These are phyloP conservation scores for Aromia moschata DNA, from an alignment of 2,888 invertebrate genomes.

Conservation along the genomic window DNA sequence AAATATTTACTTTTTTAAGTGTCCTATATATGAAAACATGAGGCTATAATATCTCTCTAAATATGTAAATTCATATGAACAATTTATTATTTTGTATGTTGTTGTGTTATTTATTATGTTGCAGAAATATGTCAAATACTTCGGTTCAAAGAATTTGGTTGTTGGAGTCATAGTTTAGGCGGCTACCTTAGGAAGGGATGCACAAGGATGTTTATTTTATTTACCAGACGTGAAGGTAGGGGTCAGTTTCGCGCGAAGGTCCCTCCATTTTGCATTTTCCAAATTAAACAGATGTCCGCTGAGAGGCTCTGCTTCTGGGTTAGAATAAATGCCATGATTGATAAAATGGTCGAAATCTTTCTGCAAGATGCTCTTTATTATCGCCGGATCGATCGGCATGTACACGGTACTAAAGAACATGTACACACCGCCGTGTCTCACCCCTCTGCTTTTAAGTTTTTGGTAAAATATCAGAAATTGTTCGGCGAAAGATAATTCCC, in stretches of 20 bases:
- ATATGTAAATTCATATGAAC: too few species aligned
- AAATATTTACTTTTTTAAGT: too few species aligned
- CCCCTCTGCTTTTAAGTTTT: slow-evolving; percentile 34
- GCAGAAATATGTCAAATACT: too few species aligned
- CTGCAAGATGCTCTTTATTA: slow-evolving; percentile 54
- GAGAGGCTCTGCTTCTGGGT: slow-evolving; percentile 54
- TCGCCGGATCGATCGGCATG: slow-evolving; percentile 53
- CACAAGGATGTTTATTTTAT: too few species aligned
- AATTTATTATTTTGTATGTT: too few species aligned
- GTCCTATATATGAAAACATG: too few species aligned
- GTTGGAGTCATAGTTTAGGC: too few species aligned
- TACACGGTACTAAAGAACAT: slow-evolving; percentile 47
- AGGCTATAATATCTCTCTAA: too few species aligned
- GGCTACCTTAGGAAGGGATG: too few species aligned
- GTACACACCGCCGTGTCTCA: slow-evolving; percentile 48
- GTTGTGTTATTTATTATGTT: too few species aligned
- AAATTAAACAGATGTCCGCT: slow-evolving; percentile 49
- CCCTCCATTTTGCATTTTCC: slow-evolving; percentile 60
- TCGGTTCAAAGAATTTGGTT: too few species aligned
- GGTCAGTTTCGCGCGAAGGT: slow-evolving; percentile 58
- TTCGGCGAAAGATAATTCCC: slow-evolving; percentile 29
- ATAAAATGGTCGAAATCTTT: slow-evolving; percentile 57
- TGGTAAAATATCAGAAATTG: slow-evolving; percentile 14
- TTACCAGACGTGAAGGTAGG: slow-evolving; percentile 43
- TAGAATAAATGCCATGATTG: slow-evolving; percentile 52